Base-by-base conservation (phyloP, 1,140 invertebrate genomes). In the Bradynema listronoti region DNA sequence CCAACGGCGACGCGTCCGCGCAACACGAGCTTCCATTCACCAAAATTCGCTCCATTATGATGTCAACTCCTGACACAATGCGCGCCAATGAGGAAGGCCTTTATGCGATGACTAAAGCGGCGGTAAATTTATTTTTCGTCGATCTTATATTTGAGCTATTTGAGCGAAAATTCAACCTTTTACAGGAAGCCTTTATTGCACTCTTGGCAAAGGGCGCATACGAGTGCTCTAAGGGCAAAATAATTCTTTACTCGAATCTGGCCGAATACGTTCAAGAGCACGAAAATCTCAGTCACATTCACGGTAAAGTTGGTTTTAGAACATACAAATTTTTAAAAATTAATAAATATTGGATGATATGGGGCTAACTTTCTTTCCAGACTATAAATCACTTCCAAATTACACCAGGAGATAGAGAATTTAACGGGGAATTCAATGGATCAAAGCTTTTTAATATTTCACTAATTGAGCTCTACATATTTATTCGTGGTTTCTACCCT, bases 51-150 rank as follows among this genome's bases (percentile, higher is more conserved):
- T 14, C 56, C 11, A 61, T 61, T 16, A 61, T 61, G 59, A 43
- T 45, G 25, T 43, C 33, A 9, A 41, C 58, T 1, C 39, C 59
- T 32, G 56, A 55, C 19, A 41, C 16, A 7, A 11, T 61, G 25
- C 45, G 50, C 19, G 39, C 49, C 3, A 42, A 41, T n/a, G 59
- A 47, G 2, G 59, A 61, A 29, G 58, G 29, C n/a, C 27, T 61
- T 14, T 42, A 30, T 57, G 57, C 59, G 9, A 61, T 61, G 59
- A 27, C 36, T 47, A 61, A 61, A 47, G 56, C 59, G 22, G 41
- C 59, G 55, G 59, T 61, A 11, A 7, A 34, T 61, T 14, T 7
- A 9, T 22, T 22, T 6, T 19, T 14, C 22, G 24, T 34, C 1
- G 25, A 11, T 50, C 27, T 54, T 50, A 14, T 0, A 53, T n/a